These are phyloP conservation scores for Gerris lacustris DNA, from an alignment of 2,888 invertebrate species.

Conservation along the genomic window DNA sequence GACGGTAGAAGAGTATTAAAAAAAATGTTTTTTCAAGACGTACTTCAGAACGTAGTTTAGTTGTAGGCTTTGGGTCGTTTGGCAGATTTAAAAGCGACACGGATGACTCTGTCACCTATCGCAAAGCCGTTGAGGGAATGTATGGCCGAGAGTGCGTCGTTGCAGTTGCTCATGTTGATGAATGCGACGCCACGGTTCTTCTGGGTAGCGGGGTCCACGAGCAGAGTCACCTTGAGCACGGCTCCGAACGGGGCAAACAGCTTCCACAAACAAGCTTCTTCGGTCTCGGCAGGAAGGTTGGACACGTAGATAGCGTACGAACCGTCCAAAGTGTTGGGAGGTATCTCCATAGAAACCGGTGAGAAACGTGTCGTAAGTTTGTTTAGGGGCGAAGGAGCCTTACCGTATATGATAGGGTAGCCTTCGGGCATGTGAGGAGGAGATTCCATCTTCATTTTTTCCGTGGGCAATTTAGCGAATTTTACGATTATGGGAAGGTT, in stretches of 20 bases:
- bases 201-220: not conserved
- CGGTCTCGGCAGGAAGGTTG: not conserved
- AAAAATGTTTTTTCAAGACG: too few species aligned
- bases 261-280: not conserved
- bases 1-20: too few species aligned
- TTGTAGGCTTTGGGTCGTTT: not conserved
- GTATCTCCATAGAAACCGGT: not conserved
- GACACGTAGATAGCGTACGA: not conserved
- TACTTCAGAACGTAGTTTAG: not conserved
- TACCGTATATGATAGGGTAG: not conserved
- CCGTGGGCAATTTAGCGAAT: not conserved
- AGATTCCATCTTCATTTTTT: conserved; percentile 3
- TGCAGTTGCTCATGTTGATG: not conserved
- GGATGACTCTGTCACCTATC: not conserved
- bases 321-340: not conserved
- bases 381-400: not conserved
- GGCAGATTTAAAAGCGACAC: not conserved
- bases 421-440: not conserved
- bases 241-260: not conserved
- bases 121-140: not conserved
- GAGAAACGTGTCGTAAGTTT: not conserved
- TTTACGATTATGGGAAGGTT: not conserved
- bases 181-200: not conserved
- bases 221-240: not conserved
- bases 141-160: not conserved